phyloP scores from a whole-genome alignment of 2,113 vertebrate species.

The Promerops cafer region DNA sequence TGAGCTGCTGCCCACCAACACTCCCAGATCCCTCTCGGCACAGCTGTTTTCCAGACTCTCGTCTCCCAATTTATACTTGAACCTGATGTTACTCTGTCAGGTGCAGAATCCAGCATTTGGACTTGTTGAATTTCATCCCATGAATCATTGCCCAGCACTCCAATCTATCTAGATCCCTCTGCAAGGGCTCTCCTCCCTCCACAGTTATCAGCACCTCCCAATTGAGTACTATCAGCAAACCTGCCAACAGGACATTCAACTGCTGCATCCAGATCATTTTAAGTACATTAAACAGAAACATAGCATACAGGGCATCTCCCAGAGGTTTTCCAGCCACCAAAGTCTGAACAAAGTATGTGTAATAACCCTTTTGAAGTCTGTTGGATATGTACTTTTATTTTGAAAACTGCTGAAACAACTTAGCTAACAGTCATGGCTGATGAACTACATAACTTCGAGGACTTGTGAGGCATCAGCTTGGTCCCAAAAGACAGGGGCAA shows the following conservation, averaged over 20 bases:
- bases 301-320: not conserved
- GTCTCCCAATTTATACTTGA: not conserved
- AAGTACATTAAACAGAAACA: not conserved
- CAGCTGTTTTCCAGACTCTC: not conserved
- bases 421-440: not conserved
- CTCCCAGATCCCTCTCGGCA: not conserved
- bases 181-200: not conserved
- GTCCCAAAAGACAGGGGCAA: not conserved
- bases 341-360: not conserved
- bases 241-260: rapidly evolving
- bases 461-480: not conserved
- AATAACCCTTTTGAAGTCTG: not conserved
- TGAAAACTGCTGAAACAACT: not conserved
- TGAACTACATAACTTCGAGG: not conserved
- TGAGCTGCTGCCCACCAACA: not conserved
- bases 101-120: not conserved
- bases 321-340: not conserved
- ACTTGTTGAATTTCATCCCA: not conserved
- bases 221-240: not conserved
- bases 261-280: not conserved
- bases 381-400: not conserved
- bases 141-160: not conserved
- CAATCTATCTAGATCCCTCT: not conserved
- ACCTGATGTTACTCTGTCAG: not conserved
- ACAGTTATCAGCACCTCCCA: not conserved